Base-by-base conservation (phyloP, 2,888 invertebrate genomes). In the Microdon myrmicae region DNA sequence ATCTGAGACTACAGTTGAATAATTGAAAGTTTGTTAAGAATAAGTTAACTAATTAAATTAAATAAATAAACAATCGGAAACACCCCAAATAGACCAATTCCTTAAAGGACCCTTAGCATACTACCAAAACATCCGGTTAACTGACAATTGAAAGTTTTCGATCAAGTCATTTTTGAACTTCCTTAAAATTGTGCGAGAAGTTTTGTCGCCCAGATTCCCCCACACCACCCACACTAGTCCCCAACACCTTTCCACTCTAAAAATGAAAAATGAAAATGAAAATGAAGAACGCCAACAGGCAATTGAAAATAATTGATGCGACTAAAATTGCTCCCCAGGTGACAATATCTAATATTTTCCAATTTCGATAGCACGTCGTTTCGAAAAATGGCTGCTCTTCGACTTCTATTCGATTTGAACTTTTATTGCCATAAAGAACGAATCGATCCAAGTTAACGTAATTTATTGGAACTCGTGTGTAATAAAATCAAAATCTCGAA, bases 251-350 rank as follows among this genome's bases (percentile, higher is more conserved):
- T 19, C 12, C 25, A n/a, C 28, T 13, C 19, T 48, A 23, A 38
- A 35, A 37, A 22, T 23, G 38, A 47, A 12, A 22, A 48, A 43
- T 47, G 49, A 51, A 45, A 56, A 55, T 44, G 41, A 44, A 53
- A 47, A 44, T 58, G 64, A n/a, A n/a, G 22, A 29, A 13, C 12
- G 10, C 9, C 16, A 26, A 14, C 10, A 26, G 37, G 56, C 67
- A 56, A 68, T 68, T 68, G 68, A 61, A 68, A 67, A 67, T 68
- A 68, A 68, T 68, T 68, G 68, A 68, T 68, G 61, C 67, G 53
- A 61, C 60, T 53, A 67, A 61, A 68, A 68, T 68, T 48, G 45
- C 56, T 68, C 68, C 68, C 68, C 61, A 58, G 68, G 67, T 49
- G 67, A 58, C 58, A 61, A 56, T 68, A 51, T 67, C 68, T 67